Base-by-base conservation (phyloP, 2,888 invertebrate genomes). In the Cybosia mesomella region DNA sequence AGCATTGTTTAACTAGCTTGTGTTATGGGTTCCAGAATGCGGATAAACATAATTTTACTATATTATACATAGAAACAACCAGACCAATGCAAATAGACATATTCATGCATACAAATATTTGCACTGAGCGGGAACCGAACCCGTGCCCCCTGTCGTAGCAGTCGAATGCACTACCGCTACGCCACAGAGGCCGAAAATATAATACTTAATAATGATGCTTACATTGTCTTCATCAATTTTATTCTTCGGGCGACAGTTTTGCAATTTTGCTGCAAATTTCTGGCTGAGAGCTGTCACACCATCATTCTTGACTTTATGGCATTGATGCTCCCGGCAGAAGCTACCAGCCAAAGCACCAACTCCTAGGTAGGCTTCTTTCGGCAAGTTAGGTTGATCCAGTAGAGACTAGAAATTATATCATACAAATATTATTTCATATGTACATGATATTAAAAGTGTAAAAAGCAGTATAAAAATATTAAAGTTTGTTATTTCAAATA, bases 271-370 rank as follows among this genome's bases (percentile, higher is more conserved):
- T 0, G 95, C 91, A 0, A 98, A 94, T 81, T 97, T 97, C 67
- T 96, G 95, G 13, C 96, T 95, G 0, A 97, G 93, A 0, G 93
- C 92, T 55, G 96, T 95, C 55, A 98, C 91, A 55, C 97, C 97
- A 0, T 95, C 95, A 0, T 89, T 82, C 21, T 85, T 86, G n/a
- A 74, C 77, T 22, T 76, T 75, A 75, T 93, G 92, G 86, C 98
- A 98, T 10, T 94, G 85, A 82, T 97, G 97, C 59, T 96, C 94
- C 9, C 95, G 93, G 85, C 98, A 98, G 90, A 96, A 98, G 54
- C 96, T 96, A 0, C 97, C 96, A 0, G 97, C 96, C 0, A 98
- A 89, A 4, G 96, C 96, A 0, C 98, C 98, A 9, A 97, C 95
- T 0, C 97, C 97, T 0, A 98, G 92, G 85, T 96, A 98, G 0